Conservation (phyloP, 2,797 vertebrate genomes). For the Tokudaia muenninki region DNA sequence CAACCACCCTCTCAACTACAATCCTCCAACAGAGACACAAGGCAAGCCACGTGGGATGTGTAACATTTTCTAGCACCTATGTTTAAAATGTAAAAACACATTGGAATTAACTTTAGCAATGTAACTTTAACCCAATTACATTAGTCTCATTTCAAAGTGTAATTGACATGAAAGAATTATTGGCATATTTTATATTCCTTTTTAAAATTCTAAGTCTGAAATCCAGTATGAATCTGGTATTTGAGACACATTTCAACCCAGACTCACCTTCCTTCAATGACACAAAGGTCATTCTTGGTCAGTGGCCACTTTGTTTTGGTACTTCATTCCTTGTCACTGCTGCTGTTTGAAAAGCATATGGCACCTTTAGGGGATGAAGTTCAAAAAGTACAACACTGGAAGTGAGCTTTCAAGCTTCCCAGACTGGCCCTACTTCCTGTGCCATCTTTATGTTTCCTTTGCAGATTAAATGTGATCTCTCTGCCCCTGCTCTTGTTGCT, state of each 20-base stretch:
- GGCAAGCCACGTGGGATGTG: not conserved
- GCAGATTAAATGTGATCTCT: not conserved
- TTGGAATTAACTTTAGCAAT: slow-evolving; percentile 33
- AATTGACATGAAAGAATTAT: not conserved
- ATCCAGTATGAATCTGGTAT: not conserved
- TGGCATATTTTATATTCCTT: not conserved
- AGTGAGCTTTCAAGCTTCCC: not conserved
- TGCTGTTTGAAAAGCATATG: not conserved
- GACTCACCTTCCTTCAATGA: not conserved
- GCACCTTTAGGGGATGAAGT: not conserved
- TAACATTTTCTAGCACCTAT: not conserved
- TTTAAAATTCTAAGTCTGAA: slow-evolving; percentile 5
- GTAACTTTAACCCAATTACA: not conserved
- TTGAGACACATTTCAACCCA: not conserved
- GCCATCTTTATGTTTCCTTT: not conserved
- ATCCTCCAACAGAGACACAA: not conserved
- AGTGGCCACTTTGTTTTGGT: not conserved
- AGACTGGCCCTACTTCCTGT: not conserved
- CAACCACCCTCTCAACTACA: not conserved
- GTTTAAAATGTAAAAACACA: not conserved
- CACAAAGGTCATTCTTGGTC: not conserved
- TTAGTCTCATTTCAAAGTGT: not conserved
- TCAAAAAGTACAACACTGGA: not conserved
- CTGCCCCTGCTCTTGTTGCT: not conserved
- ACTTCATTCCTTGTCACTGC: not conserved